Base-by-base conservation (phyloP, 2,797 vertebrate species). In the Jordanella pulchra region DNA sequence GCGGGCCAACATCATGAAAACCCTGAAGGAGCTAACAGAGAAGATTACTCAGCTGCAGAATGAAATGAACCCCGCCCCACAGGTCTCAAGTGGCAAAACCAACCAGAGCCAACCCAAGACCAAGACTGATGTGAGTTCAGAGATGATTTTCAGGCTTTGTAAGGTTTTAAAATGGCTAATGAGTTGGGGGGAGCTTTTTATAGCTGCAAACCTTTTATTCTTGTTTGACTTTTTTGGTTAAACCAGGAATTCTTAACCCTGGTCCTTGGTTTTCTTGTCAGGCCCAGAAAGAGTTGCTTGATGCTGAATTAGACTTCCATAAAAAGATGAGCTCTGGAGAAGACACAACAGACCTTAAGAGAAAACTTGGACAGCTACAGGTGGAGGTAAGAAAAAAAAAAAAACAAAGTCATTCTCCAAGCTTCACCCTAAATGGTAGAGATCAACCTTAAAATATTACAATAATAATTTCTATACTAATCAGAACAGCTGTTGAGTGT, bases 271-370 rank as follows among this genome's bases (percentile, higher is more conserved):
- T 9, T 42, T 65, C 11, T 47, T 21, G 54, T 11, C 83, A 99
- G 98, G 96, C 98, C 42, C 98, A 99, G 86, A 99, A 99, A 78
- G 98, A 99, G 27, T 89, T 99, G 73, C 61, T 99, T 69, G 98
- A 99, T 69, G 97, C 96, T 64, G 97, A 99, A 89, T 89, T 99
- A 89, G 97, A 99, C 88, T 96, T 99, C 69, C 97, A 98, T 64
- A 97, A 98, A 90, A 96, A 97, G 69, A 92, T 98, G 17, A 97
- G 95, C 44, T 97, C 97, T 25, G 98, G 98, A 76, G 98, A 99
- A 84, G 98, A 99, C 84, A 98, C 98, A 0, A 98, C 97, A 42
- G 97, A 99, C 42, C 91, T 99, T 79, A 95, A 97, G 80, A 98
- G 96, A 69, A 97, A 96, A 85, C 95, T 99, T 45, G 97, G 92